These are phyloP conservation scores for Lasius fuliginosus DNA, from an alignment of 2,888 invertebrate species.

Conservation along the genomic window DNA sequence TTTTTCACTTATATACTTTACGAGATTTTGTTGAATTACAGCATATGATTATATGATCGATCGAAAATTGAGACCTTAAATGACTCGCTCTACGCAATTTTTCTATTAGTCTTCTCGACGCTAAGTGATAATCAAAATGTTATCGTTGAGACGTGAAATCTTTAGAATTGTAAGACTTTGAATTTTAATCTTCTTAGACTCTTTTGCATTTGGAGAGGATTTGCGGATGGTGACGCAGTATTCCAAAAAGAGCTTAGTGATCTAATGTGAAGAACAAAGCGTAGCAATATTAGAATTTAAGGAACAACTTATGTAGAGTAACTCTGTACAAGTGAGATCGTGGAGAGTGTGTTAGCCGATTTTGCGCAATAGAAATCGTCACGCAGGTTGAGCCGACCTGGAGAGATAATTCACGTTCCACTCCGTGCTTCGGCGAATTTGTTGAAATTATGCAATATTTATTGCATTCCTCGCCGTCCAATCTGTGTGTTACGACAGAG, in stretches of 20 bases:
- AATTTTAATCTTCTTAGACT: conserved; percentile 21
- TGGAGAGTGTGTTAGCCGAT: conserved; percentile 2
- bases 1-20: conserved; percentile 6
- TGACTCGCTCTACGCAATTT: conserved; percentile 15
- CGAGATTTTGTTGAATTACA: background rate
- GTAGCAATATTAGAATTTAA: conserved; percentile 54
- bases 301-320: conserved; percentile 35
- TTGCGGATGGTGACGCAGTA: conserved; percentile 31
- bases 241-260: conserved; percentile 43
- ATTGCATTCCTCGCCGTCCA: conserved; percentile 30
- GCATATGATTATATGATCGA: background rate
- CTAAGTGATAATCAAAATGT: conserved; percentile 37
- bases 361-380: conserved; percentile 23
- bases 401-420: conserved; percentile 23
- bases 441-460: conserved; percentile 32
- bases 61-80: conserved; percentile 18
- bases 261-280: conserved; percentile 46
- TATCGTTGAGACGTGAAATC: conserved; percentile 20
- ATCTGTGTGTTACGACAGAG: conserved; percentile 26
- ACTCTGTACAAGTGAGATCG: conserved; percentile 34
- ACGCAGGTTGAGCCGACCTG: background rate
- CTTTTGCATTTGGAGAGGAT: conserved; percentile 27
- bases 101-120: conserved; percentile 10
- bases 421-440: conserved; percentile 18
- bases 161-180: conserved; percentile 28